Evolutionary conservation across 2,113 vertebrate genomes (phyloP).

Genomic region (Nymphicus hollandicus): DNA sequence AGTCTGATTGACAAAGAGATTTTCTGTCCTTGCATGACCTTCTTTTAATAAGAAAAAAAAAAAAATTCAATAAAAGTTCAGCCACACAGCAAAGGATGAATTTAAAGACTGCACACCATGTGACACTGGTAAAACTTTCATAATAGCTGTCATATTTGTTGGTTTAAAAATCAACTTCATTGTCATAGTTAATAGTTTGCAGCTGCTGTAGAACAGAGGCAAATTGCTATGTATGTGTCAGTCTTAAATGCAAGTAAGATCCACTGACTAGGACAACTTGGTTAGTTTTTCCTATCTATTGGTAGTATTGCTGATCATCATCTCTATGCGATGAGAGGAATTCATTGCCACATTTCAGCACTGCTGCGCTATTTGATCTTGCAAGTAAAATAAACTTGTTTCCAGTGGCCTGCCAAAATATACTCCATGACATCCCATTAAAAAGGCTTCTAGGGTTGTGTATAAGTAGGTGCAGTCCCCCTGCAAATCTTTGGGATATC

Average conservation of each 20-base stretch:
- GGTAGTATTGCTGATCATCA: slow-evolving; percentile 55
- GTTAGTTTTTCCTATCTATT: slow-evolving; percentile 61
- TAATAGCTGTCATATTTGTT: slow-evolving; percentile 66
- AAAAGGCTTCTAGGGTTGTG: slow-evolving; percentile 18
- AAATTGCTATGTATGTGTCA: slow-evolving; percentile 59
- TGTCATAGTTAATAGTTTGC: slow-evolving; percentile 69
- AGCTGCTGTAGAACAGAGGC: slow-evolving; percentile 62
- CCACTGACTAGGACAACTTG: neutral
- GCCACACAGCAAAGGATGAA: slow-evolving; percentile 63
- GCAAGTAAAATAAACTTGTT: slow-evolving; percentile 57
- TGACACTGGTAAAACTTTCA: slow-evolving; percentile 69
- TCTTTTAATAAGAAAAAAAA: slow-evolving; percentile 22
- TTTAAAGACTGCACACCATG: slow-evolving; percentile 66
- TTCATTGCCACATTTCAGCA: slow-evolving; percentile 63
- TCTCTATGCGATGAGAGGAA: slow-evolving; percentile 28
- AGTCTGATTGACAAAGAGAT: slow-evolving; percentile 48
- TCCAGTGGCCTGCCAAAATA: slow-evolving; percentile 38
- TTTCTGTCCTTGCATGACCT: slow-evolving; percentile 64
- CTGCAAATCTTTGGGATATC: neutral
- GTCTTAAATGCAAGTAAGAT: slow-evolving; percentile 46
- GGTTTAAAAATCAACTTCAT: slow-evolving; percentile 69
- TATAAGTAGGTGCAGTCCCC: neutral
- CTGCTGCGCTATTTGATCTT: slow-evolving; percentile 59
- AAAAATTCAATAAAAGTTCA: slow-evolving; percentile 64
- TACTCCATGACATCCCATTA: neutral